phyloP scores from a whole-genome alignment of 2,797 vertebrate species.

The Rhadinocentrus ornatus region DNA sequence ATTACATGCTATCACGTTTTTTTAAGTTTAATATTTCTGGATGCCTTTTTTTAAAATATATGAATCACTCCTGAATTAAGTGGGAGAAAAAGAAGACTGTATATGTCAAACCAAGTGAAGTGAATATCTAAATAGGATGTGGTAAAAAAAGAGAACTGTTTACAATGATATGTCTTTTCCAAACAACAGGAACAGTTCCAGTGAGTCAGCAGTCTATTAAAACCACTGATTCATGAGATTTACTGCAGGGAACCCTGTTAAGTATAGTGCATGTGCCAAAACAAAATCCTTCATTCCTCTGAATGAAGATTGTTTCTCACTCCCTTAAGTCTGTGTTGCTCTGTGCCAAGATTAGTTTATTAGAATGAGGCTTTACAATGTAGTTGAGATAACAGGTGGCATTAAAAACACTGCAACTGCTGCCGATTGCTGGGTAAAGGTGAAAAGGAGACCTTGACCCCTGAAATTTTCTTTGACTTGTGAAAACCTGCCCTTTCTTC shows the following conservation, averaged over 20 bases:
- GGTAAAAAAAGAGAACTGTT: neutral
- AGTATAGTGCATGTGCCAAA: slow-evolving; percentile 46
- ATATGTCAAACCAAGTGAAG: neutral
- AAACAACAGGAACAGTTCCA: neutral
- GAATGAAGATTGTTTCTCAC: slow-evolving; percentile 34
- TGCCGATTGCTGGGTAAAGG: slow-evolving; percentile 21
- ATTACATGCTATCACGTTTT: too few species aligned
- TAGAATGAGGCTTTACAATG: slow-evolving; percentile 1
- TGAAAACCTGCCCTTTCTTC: slow-evolving; percentile 31
- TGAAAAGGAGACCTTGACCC: slow-evolving; percentile 29
- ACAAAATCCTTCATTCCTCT: slow-evolving; percentile 49
- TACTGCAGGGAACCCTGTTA: slow-evolving; percentile 35
- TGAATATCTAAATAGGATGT: neutral
- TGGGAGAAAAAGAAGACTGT: neutral
- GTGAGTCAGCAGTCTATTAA: slow-evolving; percentile 33
- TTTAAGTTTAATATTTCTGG: neutral
- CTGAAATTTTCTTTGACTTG: slow-evolving; percentile 8
- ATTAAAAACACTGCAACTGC: slow-evolving; percentile 34
- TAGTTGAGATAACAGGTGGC: slow-evolving; percentile 38
- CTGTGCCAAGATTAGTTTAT: slow-evolving; percentile 43
- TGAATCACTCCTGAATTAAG: neutral
- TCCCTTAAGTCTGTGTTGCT: slow-evolving; percentile 11
- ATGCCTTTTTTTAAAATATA: neutral
- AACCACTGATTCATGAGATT: slow-evolving; percentile 46
- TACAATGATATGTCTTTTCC: neutral